Evolutionary conservation across 2,113 vertebrate genomes (phyloP), one percentile per base, ranked within the genome.

Genomic region (Protobothrops flavoviridis): DNA sequence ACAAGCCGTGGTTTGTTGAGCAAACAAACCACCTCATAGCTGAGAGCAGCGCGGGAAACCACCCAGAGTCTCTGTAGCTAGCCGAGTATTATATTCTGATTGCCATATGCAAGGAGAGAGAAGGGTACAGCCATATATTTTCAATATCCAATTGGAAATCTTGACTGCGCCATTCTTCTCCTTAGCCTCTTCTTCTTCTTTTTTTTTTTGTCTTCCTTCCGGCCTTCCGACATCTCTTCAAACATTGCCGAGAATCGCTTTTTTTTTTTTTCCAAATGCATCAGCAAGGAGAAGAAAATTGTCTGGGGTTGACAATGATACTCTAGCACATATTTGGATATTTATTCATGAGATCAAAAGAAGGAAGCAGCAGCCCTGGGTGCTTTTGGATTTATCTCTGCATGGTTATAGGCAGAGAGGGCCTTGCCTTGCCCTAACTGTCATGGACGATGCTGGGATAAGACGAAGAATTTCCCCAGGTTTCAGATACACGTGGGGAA

Each of bases 401-500:
- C 95, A 43, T 90, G 64, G 97, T 89, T 94, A 94, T 96, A 94
- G 96, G 43, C 93, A 95, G 95, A 3, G 0, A 94, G 94, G 95
- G 24, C 87, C 93, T 94, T 1, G 52, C 59, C 0, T 93, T 94
- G 96, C 97, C 92, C 93, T 96, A 97, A 96, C 97, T 97, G 97
- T 97, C 97, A 97, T 90, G 96, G 95, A 94, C 52, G 92, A 97
- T 97, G 96, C 94, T 96, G 95, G 96, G 96, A 97, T 94, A 96
- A 98, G 97, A 98, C 95, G 97, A 97, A 98, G 97, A 96, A 97
- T 95, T 96, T 97, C 96, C 97, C 96, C 96, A 96, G 97, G 96
- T 96, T 95, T 97, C 97, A 97, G 97, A 96, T 97, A 95, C 97
- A 94, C 95, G 96, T 90, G 96, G 96, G 96, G 97, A 98, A 97